These are phyloP conservation scores for Antechinus stuartii DNA, from an alignment of 2,113 vertebrate genomes.

Conservation along the genomic window DNA sequence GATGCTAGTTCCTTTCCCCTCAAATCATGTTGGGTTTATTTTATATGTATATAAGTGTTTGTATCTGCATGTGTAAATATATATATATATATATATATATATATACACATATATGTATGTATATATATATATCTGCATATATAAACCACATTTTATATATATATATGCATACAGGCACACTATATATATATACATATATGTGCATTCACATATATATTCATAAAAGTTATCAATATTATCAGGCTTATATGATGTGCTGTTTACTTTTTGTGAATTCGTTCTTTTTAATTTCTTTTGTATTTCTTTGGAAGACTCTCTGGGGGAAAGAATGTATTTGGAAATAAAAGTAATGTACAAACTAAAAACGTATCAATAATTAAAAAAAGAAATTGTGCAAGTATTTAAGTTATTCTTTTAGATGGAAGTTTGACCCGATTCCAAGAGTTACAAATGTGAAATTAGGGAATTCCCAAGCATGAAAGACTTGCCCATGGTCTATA, in stretches of 20 bases:
- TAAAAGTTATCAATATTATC: background rate
- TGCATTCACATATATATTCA: background rate
- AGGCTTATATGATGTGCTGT: background rate
- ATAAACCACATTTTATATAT: too few species aligned
- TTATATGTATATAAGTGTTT: background rate
- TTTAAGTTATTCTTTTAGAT: background rate
- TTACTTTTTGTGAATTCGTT: background rate
- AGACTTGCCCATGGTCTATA: background rate
- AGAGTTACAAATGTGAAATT: background rate
- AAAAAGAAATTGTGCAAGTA: background rate
- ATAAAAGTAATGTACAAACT: background rate
- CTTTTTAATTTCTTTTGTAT: background rate
- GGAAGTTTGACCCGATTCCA: background rate
- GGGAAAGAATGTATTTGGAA: background rate
- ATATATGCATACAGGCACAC: too few species aligned
- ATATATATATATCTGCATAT: background rate
- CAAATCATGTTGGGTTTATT: background rate
- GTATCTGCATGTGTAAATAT: too few species aligned
- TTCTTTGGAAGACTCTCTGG: background rate
- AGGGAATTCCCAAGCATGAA: background rate
- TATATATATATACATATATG: too few species aligned
- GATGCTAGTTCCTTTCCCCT: background rate
- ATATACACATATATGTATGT: background rate
- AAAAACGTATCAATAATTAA: background rate
- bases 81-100: too few species aligned